Percentiles rank a stretch among this genome's conserved stretches.
phyloP scores from a whole-genome alignment of 2,888 invertebrate genomes.

The Alsophila aescularia region DNA sequence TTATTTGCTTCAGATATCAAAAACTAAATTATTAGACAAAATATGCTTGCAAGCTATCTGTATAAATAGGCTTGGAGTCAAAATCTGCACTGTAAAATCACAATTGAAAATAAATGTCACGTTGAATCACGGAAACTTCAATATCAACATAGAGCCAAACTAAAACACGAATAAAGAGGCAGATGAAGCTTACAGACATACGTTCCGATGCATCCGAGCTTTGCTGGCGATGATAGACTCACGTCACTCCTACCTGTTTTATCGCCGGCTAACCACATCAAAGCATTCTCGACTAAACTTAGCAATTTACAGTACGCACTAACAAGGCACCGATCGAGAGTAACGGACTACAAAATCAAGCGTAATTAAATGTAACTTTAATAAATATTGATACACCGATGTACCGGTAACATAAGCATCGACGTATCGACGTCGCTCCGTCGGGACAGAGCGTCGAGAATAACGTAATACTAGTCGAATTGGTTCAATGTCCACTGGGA shows the following conservation, averaged over 20 bases:
- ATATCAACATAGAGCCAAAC: not conserved
- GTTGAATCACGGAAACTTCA: not conserved
- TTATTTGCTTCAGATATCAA: too few species aligned
- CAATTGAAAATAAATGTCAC: not conserved
- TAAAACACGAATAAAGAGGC: constrained; percentile 3
- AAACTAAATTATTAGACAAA: too few species aligned
- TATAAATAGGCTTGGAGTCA: not conserved
- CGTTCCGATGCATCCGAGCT: constrained; percentile 14
- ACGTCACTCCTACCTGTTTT: constrained; percentile 21
- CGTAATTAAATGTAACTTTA: constrained; percentile 58
- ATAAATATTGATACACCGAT: constrained; percentile 62
- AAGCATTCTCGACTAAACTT: constrained; percentile 37
- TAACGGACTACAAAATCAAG: constrained; percentile 70
- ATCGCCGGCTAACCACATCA: constrained; percentile 28
- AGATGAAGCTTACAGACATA: constrained; percentile 1
- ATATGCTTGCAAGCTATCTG: not conserved
- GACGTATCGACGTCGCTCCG: constrained; percentile 27
- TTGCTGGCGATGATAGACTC: constrained; percentile 15
- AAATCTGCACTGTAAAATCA: not conserved
- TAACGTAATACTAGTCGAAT: constrained; percentile 48
- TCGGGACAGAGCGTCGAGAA: not conserved
- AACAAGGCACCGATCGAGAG: constrained; percentile 63
- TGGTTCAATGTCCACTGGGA: constrained; percentile 62
- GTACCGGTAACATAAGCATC: constrained; percentile 38
- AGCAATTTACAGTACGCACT: constrained; percentile 57